phyloP scores from a whole-genome alignment of 1,140 invertebrate genomes.

The Macrobrachium rosenbergii region DNA sequence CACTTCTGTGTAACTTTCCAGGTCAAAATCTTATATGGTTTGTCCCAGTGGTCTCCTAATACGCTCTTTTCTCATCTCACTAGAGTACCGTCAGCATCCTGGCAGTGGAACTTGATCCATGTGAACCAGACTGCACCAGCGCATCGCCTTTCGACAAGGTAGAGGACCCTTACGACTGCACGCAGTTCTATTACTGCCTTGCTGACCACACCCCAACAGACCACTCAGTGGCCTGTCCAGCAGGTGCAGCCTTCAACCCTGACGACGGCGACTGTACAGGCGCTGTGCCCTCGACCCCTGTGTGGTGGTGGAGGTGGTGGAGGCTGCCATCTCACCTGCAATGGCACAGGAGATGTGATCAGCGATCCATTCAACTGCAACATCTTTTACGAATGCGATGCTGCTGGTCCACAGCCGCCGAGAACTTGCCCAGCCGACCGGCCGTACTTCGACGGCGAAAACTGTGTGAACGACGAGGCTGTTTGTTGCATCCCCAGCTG shows the following conservation, averaged over 20 bases:
- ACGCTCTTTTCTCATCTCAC: too few species aligned
- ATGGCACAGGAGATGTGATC: not conserved
- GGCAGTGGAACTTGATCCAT: not conserved
- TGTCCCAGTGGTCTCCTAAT: too few species aligned
- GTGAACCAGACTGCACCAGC: constrained; percentile 10
- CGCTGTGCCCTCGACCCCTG: not conserved
- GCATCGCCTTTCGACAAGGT: not conserved
- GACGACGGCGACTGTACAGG: not conserved
- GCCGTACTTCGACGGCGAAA: not conserved
- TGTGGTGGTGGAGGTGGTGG: not conserved
- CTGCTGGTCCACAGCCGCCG: not conserved
- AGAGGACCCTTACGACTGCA: constrained; percentile 28
- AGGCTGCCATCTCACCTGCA: constrained; percentile 25
- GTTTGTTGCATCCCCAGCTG: not conserved
- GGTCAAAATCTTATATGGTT: too few species aligned
- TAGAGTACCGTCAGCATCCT: too few species aligned
- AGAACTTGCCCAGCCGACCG: not conserved
- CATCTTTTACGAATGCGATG: not conserved
- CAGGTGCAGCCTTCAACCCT: not conserved
- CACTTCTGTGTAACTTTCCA: too few species aligned
- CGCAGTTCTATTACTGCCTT: constrained; percentile 28
- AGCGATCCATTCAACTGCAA: constrained; percentile 8
- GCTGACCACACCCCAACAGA: not conserved
- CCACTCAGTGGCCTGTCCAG: not conserved
- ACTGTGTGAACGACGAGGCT: not conserved